These are phyloP conservation scores for Eriosoma lanigerum DNA, from an alignment of 1,140 invertebrate genomes.

Conservation along the genomic window DNA sequence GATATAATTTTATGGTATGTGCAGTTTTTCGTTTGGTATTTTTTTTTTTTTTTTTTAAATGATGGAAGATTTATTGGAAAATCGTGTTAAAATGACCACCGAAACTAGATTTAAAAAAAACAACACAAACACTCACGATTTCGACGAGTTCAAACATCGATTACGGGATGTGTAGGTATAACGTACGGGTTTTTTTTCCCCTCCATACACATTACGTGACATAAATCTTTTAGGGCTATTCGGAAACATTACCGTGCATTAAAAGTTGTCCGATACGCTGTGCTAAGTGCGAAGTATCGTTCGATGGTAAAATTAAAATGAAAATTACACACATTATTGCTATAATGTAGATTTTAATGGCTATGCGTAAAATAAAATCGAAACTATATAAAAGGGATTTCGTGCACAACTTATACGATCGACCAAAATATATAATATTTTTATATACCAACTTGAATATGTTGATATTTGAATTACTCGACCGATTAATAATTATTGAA, in stretches of 20 bases:
- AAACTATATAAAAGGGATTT: no score
- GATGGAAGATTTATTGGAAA: not conserved
- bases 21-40: no score
- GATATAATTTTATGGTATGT: no score
- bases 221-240: not conserved
- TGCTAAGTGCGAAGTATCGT: not conserved
- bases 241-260: not conserved
- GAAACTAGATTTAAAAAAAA: conserved; percentile 6
- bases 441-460: no score
- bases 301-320: not conserved
- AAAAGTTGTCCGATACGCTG: not conserved
- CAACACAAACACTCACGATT: not conserved
- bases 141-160: not conserved
- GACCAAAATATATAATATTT: no score
- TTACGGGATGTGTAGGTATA: not conserved
- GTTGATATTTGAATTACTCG: no score
- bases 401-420: no score
- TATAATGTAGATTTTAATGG: no score
- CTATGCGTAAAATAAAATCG: conserved; percentile 15
- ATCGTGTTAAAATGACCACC: not conserved
- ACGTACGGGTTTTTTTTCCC: not conserved
- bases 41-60: not conserved
- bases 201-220: not conserved
- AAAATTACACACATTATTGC: not conserved
- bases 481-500: no score